Evolutionary conservation across 2,113 vertebrate genomes (phyloP).

Genomic region (Empidonax alnorum): DNA sequence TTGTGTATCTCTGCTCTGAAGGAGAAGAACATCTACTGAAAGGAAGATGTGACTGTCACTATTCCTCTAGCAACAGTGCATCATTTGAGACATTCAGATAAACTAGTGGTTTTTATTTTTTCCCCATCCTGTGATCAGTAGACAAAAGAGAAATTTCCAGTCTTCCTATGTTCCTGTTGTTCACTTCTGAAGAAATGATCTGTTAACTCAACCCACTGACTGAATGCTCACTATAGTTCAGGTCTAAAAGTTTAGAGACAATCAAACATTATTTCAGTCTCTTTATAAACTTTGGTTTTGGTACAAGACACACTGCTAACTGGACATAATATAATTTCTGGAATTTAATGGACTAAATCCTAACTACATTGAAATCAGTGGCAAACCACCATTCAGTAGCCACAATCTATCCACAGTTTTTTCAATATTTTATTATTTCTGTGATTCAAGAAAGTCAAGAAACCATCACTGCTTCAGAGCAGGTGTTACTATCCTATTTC

Average conservation of each 20-base stretch:
- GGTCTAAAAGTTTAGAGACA: background rate
- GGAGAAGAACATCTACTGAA: background rate
- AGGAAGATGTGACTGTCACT: background rate
- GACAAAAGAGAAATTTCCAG: background rate
- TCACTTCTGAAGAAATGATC: background rate
- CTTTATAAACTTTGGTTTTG: background rate
- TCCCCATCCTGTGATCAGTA: background rate
- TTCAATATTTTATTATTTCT: background rate
- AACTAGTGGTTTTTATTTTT: background rate
- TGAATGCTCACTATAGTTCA: background rate
- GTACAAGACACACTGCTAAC: background rate
- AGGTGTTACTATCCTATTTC: background rate
- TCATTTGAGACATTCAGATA: background rate
- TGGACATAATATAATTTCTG: fast-evolving
- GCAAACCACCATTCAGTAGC: background rate
- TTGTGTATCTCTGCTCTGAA: background rate
- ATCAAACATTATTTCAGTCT: background rate
- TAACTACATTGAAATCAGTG: background rate
- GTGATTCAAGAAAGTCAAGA: background rate
- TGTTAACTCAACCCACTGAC: background rate
- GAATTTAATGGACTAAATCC: background rate
- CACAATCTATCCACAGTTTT: background rate
- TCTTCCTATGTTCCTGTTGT: background rate
- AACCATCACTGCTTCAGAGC: background rate
- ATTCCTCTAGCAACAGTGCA: background rate